Base-by-base conservation (phyloP, 2,797 vertebrate genomes). In the Coregonus ussuriensis region DNA sequence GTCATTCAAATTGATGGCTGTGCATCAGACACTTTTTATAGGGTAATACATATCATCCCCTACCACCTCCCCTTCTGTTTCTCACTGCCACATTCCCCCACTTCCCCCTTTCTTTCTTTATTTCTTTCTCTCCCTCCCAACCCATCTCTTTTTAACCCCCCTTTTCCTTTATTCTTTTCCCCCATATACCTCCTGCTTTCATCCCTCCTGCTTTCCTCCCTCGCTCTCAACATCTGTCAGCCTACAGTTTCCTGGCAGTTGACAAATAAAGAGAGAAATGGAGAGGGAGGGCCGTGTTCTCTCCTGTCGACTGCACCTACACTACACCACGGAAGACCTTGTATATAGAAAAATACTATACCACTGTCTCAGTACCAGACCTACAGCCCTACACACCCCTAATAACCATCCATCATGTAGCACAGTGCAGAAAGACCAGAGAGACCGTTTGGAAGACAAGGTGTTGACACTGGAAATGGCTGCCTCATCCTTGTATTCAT, bases 1-100 rank as follows among this genome's bases (percentile, higher is more conserved):
- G 94, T 94, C 94, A 91, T 90, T 97, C 95, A 95, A 93, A 96
- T 91, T 94, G 95, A 96, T 93, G 95, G 93, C 89, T 94, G 87
- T 82, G 37, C 92, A 94, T 95, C 92, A 95, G 92, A 94, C 93
- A 93, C 93, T 91, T 95, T 35, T 92, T 95, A 92, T 93, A 88
- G 91, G 91, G 89, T 92, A 94, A 93, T 95, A 91, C 83, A 92
- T 94, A 92, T 93, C 91, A 37, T 78, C 81, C 77, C 21, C 69
- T 31, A 72, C 65, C 59, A 47, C 16, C 84, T 86, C 85, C 79
- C 80, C 84, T 80, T 84, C 86, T 81, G 84, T 85, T 87, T 82
- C 83, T 88, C 56, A 77, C 87, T 87, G 87, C 78, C 83, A 83
- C 74, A 78, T 18, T 85, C 56, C 69, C 74, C 74, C 69, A 71